These are phyloP conservation scores for Lamproptera curius DNA, from an alignment of 2,888 invertebrate species.

Conservation along the genomic window DNA sequence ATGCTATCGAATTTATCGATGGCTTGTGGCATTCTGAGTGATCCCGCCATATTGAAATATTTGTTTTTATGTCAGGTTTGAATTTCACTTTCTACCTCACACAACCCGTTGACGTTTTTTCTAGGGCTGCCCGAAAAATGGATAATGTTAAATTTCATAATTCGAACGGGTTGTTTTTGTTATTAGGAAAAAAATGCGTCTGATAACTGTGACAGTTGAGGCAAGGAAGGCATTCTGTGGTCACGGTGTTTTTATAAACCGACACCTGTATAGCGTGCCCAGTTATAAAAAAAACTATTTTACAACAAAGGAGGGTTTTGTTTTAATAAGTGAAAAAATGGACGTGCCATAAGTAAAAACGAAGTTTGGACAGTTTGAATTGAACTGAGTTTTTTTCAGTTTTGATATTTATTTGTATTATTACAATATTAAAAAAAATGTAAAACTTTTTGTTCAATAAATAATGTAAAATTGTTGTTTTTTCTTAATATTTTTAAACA, in stretches of 20 bases:
- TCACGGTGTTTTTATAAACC: constrained; percentile 60
- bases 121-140: constrained; percentile 37
- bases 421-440: no score
- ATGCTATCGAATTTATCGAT: no score
- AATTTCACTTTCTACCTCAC: constrained; percentile 51
- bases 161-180: constrained; percentile 45
- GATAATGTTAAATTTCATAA: constrained; percentile 26
- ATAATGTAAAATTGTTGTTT: no score
- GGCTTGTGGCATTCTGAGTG: no score
- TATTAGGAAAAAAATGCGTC: constrained; percentile 48
- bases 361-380: background rate
- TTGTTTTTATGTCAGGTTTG: background rate
- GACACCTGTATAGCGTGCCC: constrained; percentile 56
- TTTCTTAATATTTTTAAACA: no score
- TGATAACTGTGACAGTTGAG: constrained; percentile 69
- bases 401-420: no score
- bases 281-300: constrained; percentile 1
- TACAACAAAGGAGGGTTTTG: constrained; percentile 2
- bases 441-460: no score
- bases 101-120: constrained; percentile 42
- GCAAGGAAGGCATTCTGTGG: constrained; percentile 57
- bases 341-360: background rate
- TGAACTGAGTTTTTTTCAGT: constrained; percentile 12
- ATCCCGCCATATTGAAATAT: background rate
- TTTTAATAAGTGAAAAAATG: constrained; percentile 3